A percentile compares a stretch with the other conserved stretches of the same genome.
These are phyloP conservation scores for Papilio demoleus DNA, from an alignment of 2,888 invertebrate genomes.

Conservation along the genomic window DNA sequence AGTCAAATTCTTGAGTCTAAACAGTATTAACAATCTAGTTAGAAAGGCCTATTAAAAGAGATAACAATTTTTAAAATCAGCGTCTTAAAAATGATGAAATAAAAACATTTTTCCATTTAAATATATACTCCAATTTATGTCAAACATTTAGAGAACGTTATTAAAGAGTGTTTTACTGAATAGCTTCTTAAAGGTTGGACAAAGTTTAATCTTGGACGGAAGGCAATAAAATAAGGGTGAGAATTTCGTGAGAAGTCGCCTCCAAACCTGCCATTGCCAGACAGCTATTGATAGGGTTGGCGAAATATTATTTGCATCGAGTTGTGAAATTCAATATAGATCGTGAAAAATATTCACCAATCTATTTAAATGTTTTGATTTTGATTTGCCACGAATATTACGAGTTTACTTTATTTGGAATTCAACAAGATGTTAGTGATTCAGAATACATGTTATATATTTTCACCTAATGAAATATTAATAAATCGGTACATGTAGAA, in stretches of 20 bases:
- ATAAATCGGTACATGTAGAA: too few relatives aligned
- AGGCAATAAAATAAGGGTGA: slow-evolving; percentile 81
- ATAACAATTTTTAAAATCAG: too few relatives aligned
- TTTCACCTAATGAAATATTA: too few relatives aligned
- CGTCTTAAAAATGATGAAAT: too few relatives aligned
- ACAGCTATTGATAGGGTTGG: slow-evolving; percentile 80
- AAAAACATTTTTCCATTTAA: neutral
- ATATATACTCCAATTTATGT: slow-evolving; percentile 21
- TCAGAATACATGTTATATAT: too few relatives aligned
- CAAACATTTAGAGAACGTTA: slow-evolving; percentile 52
- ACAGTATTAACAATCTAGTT: too few relatives aligned
- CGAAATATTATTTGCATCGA: slow-evolving; percentile 55
- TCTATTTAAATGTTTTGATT: slow-evolving; percentile 14
- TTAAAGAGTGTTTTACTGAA: slow-evolving; percentile 59
- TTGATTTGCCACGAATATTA: neutral
- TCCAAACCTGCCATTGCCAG: slow-evolving; percentile 79
- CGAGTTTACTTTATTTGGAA: neutral
- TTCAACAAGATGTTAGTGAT: too few relatives aligned
- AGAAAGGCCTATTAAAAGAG: too few relatives aligned
- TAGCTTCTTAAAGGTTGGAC: slow-evolving; percentile 65
- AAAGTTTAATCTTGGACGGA: slow-evolving; percentile 79
- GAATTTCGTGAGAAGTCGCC: slow-evolving; percentile 77
- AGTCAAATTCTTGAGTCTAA: too few relatives aligned
- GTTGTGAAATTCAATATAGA: slow-evolving; percentile 50
- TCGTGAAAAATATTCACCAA: slow-evolving; percentile 16